Conservation (phyloP, 2,888 invertebrate genomes). For the Pyrocoelia pectoralis region DNA sequence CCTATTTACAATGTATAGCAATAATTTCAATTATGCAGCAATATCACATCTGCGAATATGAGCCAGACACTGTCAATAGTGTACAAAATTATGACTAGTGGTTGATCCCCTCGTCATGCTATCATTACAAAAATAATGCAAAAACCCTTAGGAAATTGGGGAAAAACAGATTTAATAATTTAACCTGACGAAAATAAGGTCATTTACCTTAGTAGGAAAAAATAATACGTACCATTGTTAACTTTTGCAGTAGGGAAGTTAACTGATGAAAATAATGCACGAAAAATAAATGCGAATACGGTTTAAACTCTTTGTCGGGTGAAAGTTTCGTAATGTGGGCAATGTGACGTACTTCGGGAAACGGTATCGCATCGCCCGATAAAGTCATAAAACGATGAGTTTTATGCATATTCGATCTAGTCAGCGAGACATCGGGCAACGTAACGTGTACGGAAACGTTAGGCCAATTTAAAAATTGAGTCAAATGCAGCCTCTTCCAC, state of each 20-base stretch:
- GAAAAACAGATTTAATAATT: too few species aligned
- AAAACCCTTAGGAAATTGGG: too few species aligned
- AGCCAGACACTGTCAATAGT: too few species aligned
- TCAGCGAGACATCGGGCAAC: constrained; percentile 36
- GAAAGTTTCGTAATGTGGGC: constrained; percentile 21
- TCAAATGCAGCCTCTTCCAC: constrained; percentile 31
- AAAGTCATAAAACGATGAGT: constrained; percentile 36
- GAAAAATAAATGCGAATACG: constrained; percentile 35
- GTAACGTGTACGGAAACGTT: constrained; percentile 34
- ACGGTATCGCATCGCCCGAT: constrained; percentile 17
- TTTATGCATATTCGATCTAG: constrained; percentile 31
- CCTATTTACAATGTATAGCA: too few species aligned
- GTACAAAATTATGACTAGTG: too few species aligned
- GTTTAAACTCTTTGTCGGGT: constrained; percentile 9
- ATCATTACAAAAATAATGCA: too few species aligned
- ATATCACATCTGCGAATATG: too few species aligned
- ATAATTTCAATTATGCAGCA: too few species aligned
- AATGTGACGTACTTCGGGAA: constrained; percentile 24
- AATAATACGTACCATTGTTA: constrained; percentile 22
- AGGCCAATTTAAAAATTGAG: constrained; percentile 37
- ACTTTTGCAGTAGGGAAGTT: constrained; percentile 12
- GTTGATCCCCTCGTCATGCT: too few species aligned
- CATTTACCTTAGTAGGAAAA: too few species aligned
- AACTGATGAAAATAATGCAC: constrained; percentile 35
- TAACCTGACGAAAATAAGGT: too few species aligned